A percentile compares a stretch with the other conserved stretches of the same genome.
These are phyloP conservation scores for Conger conger DNA, from an alignment of 2,113 vertebrate genomes.

Conservation along the genomic window DNA sequence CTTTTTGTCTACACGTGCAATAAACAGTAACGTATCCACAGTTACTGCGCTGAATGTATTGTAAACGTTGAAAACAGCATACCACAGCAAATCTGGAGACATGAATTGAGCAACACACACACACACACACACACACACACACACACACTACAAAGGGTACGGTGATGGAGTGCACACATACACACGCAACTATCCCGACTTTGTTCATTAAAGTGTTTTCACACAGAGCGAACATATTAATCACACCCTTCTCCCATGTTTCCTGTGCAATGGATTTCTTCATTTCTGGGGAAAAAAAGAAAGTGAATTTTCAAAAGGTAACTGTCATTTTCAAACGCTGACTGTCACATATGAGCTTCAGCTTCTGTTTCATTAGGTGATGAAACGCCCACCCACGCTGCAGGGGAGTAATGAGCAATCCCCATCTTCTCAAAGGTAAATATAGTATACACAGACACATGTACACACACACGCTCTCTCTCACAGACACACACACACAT, in stretches of 20 bases:
- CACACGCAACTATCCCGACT: background rate
- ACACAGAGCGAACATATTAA: background rate
- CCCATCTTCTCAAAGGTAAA: background rate
- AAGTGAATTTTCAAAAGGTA: background rate
- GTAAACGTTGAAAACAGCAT: no score
- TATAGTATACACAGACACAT: conserved; percentile 1
- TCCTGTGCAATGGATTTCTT: background rate
- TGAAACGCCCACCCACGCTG: background rate
- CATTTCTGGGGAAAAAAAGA: background rate
- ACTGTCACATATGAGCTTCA: background rate
- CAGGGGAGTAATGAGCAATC: background rate
- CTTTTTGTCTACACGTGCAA: background rate
- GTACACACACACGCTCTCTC: conserved; percentile 29
- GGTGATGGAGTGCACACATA: background rate
- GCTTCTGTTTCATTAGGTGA: background rate
- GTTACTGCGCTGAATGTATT: no score
- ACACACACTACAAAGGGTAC: background rate
- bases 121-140: conserved; percentile 17
- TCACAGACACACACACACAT: background rate
- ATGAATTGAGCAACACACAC: conserved; percentile 21
- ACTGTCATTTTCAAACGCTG: background rate
- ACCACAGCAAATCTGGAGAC: background rate
- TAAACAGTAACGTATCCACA: no score
- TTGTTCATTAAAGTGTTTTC: background rate
- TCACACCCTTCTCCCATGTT: background rate